These are phyloP conservation scores for Gymnopithys bicolor DNA, from an alignment of 2,797 vertebrate species.

Conservation along the genomic window DNA sequence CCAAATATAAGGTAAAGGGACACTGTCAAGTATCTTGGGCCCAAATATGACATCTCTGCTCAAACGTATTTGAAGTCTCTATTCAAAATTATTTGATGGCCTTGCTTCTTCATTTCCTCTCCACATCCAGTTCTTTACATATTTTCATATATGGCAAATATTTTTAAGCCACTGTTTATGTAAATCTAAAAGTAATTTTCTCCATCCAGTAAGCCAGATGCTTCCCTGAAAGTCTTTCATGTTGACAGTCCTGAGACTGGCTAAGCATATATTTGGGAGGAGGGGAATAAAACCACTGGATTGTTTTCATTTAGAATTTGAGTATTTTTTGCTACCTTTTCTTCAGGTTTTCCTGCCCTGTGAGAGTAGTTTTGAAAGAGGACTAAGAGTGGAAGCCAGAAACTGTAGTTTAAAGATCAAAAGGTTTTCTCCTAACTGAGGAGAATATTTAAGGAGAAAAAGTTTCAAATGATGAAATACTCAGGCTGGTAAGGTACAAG, in stretches of 20 bases:
- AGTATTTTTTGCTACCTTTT: background rate
- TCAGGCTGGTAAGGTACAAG: background rate
- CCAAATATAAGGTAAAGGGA: slow-evolving; percentile 43
- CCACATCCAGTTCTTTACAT: background rate
- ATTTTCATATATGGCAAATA: background rate
- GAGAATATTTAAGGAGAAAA: background rate
- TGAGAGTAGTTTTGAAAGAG: background rate
- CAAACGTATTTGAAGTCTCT: background rate
- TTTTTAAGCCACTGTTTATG: background rate
- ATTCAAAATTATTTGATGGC: background rate
- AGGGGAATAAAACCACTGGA: background rate
- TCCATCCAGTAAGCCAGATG: background rate
- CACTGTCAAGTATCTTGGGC: background rate
- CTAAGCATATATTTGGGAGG: background rate
- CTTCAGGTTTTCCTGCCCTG: background rate
- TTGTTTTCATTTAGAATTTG: background rate
- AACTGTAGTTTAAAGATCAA: background rate
- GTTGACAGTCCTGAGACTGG: background rate
- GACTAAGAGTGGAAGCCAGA: background rate
- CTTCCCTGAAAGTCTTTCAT: background rate
- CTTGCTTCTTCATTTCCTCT: slow-evolving; percentile 8
- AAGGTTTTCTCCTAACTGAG: background rate
- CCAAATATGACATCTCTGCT: background rate
- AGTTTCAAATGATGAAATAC: background rate
- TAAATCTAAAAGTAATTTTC: background rate